phyloP scores from a whole-genome alignment of 2,113 vertebrate species.

The Penelope pileata region DNA sequence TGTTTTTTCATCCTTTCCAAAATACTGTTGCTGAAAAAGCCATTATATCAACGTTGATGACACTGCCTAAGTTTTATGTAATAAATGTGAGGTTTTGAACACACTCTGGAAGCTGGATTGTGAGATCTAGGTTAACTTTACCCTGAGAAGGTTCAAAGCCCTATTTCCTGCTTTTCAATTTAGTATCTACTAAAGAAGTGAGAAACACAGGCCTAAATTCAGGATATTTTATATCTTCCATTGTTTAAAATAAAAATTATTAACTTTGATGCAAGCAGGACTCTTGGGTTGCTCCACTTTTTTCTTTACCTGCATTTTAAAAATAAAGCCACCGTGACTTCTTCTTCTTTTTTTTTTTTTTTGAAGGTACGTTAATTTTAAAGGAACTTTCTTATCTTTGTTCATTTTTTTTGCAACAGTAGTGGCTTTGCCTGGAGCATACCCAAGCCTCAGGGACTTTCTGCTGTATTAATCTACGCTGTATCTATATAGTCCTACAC shows the following conservation, averaged over 20 bases:
- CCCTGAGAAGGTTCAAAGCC: not conserved
- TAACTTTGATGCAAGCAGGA: not conserved
- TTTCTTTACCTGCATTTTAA: not conserved
- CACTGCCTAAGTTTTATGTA: not conserved
- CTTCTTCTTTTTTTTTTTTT: too few relatives aligned
- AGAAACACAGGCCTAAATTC: not conserved
- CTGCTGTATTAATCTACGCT: not conserved
- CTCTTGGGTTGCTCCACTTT: not conserved
- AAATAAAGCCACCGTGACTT: not conserved
- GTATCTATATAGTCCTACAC: not conserved
- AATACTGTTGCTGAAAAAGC: not conserved
- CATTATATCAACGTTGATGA: not conserved
- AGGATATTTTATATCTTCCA: fast-evolving
- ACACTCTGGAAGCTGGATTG: not conserved
- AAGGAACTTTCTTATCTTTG: not conserved
- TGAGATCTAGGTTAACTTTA: not conserved
- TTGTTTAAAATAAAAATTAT: not conserved
- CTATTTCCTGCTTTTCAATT: not conserved
- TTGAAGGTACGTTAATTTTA: not conserved
- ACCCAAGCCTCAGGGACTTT: not conserved
- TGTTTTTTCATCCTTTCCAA: not conserved
- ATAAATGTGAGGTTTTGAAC: not conserved
- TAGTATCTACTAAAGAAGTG: not conserved
- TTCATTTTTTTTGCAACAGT: not conserved
- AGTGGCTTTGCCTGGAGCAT: not conserved